Percentiles rank a stretch among this genome's conserved stretches.
Conservation (phyloP, 2,113 vertebrate species). For the Puma concolor region DNA sequence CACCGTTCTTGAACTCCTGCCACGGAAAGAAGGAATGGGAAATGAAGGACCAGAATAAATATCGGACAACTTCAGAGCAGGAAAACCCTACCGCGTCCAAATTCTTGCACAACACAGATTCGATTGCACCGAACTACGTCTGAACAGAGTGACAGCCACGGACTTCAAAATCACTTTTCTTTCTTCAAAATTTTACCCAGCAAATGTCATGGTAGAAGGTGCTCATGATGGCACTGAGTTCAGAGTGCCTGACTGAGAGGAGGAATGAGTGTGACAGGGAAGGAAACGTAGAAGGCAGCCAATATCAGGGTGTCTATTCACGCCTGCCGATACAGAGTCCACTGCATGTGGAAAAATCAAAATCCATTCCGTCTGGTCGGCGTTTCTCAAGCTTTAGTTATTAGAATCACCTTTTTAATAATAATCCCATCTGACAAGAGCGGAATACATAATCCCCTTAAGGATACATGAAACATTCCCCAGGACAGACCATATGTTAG, state of each 20-base stretch:
- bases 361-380: neutral
- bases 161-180: neutral
- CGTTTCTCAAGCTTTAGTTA: neutral
- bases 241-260: neutral
- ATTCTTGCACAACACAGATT: neutral
- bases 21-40: neutral
- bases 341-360: neutral
- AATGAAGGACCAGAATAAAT: neutral
- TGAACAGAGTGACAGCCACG: neutral
- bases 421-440: neutral
- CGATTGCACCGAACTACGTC: neutral
- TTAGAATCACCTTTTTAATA: neutral
- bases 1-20: neutral
- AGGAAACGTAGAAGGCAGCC: neutral
- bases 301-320: neutral
- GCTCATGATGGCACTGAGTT: neutral
- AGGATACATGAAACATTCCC: neutral
- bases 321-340: neutral
- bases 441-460: neutral
- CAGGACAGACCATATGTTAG: neutral
- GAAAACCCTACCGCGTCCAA: neutral
- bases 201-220: neutral
- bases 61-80: too few relatives aligned
- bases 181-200: neutral
- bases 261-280: neutral